These are phyloP conservation scores for Brachionus paranguensis DNA, from an alignment of 1,140 invertebrate species.

Conservation along the genomic window DNA sequence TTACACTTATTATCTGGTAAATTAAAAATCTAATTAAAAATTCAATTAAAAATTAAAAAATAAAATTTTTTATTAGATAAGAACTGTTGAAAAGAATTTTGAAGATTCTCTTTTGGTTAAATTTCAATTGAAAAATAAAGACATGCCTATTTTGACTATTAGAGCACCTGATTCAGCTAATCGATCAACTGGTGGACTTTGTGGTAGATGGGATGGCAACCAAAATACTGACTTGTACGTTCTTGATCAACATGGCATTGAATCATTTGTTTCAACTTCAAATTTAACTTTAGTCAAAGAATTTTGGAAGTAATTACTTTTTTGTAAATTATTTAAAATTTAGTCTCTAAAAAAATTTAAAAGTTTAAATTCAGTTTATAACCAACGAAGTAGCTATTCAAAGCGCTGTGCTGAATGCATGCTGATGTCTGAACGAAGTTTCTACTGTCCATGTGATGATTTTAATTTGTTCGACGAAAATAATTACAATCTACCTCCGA, in stretches of 20 bases:
- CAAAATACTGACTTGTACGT: not conserved
- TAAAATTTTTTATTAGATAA: not conserved
- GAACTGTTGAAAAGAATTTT: not conserved
- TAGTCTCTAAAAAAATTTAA: not conserved
- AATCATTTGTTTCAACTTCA: not conserved
- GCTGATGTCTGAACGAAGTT: not conserved
- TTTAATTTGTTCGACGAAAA: not conserved
- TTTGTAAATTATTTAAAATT: not conserved
- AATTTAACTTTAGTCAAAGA: not conserved
- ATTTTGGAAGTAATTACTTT: not conserved
- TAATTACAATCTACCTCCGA: not conserved
- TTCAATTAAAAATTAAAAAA: no score
- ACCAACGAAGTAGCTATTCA: not conserved
- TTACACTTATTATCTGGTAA: not conserved
- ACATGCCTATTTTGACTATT: not conserved
- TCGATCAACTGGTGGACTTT: not conserved
- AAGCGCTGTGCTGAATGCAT: constrained; percentile 27
- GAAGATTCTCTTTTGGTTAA: not conserved
- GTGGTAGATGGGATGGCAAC: not conserved
- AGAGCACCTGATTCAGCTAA: not conserved
- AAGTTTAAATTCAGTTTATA: constrained; percentile 1
- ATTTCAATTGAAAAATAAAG: not conserved
- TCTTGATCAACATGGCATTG: constrained; percentile 4
- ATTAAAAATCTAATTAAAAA: not conserved
- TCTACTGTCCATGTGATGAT: constrained; percentile 32